A percentile compares a stretch with the other conserved stretches of the same genome.
Conservation (phyloP, 2,113 vertebrate genomes). For the Myrmecobius fasciatus region DNA sequence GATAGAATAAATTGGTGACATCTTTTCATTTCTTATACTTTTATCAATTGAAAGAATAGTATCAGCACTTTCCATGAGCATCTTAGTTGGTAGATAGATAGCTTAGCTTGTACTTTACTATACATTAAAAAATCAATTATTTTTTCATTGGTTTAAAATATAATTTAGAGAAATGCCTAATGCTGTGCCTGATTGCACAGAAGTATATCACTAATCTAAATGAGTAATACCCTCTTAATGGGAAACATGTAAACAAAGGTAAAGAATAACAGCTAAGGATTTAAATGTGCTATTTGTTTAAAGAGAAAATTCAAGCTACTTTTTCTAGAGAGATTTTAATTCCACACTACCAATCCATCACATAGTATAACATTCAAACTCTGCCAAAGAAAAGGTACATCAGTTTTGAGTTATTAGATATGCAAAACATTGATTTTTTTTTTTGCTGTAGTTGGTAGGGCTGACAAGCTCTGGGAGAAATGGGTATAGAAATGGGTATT, state of each 20-base stretch:
- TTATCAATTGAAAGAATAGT: not conserved
- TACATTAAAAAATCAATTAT: not conserved
- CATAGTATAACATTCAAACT: not conserved
- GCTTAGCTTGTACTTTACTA: not conserved
- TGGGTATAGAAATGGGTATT: not conserved
- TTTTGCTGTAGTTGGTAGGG: not conserved
- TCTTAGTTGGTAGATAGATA: not conserved
- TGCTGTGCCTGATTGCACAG: not conserved
- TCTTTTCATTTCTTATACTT: not conserved
- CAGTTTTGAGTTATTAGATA: constrained; percentile 14
- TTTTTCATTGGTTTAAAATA: not conserved
- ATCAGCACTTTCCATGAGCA: not conserved
- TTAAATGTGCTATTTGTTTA: constrained; percentile 17
- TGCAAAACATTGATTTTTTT: not conserved
- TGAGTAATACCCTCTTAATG: not conserved
- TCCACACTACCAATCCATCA: not conserved
- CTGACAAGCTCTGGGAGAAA: not conserved
- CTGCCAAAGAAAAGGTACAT: not conserved
- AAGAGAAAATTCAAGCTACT: not conserved
- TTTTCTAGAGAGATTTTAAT: not conserved
- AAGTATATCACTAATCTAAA: not conserved
- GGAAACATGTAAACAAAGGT: not conserved
- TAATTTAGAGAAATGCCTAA: not conserved
- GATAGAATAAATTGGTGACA: not conserved
- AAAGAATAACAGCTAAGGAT: not conserved